Percentiles rank a stretch among this genome's conserved stretches.
Conservation (phyloP, 92 coral and sea anemone species). For the Parazoanthus darwini region DNA sequence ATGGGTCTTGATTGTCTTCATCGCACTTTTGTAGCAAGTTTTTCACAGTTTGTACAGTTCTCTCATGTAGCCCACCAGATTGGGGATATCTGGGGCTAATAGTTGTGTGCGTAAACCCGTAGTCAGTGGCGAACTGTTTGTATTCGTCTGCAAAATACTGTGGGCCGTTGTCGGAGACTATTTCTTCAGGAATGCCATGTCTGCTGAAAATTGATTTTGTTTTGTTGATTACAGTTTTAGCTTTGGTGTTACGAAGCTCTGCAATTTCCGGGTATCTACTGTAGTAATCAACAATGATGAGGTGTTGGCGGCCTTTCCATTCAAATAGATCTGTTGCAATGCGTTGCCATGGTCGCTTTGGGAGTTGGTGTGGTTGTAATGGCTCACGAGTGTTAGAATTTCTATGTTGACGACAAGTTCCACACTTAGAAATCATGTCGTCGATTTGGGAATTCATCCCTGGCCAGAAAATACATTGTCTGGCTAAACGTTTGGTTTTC, state of each 20-base stretch:
- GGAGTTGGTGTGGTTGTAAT: conserved; percentile 51
- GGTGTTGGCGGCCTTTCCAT: conserved; percentile 21
- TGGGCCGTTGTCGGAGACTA: conserved; percentile 57
- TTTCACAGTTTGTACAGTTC: conserved; percentile 59
- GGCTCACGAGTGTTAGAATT: conserved; percentile 50
- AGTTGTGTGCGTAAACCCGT: conserved; percentile 50
- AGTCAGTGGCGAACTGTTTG: conserved; percentile 39
- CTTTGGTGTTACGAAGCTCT: conserved; percentile 48
- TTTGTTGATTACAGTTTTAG: conserved; percentile 53
- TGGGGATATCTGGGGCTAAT: conserved; percentile 70
- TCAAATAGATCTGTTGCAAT: conserved; percentile 47
- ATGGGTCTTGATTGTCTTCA: conserved; percentile 42
- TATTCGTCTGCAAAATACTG: conserved; percentile 50
- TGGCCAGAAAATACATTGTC: conserved; percentile 62
- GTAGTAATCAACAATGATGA: conserved; percentile 46
- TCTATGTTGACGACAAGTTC: conserved; percentile 50
- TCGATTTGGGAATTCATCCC: conserved; percentile 55
- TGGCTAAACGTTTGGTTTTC: conserved; percentile 56
- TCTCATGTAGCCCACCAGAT: conserved; percentile 66
- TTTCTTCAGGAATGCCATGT: conserved; percentile 59
- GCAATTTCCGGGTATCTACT: conserved; percentile 55
- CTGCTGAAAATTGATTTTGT: conserved; percentile 52
- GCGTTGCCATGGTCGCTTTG: conserved; percentile 55
- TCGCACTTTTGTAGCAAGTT: conserved; percentile 37
- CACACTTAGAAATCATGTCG: conserved; percentile 48